Evolutionary conservation across 2,797 vertebrate genomes (phyloP).

Genomic region (Alectoris magna): DNA sequence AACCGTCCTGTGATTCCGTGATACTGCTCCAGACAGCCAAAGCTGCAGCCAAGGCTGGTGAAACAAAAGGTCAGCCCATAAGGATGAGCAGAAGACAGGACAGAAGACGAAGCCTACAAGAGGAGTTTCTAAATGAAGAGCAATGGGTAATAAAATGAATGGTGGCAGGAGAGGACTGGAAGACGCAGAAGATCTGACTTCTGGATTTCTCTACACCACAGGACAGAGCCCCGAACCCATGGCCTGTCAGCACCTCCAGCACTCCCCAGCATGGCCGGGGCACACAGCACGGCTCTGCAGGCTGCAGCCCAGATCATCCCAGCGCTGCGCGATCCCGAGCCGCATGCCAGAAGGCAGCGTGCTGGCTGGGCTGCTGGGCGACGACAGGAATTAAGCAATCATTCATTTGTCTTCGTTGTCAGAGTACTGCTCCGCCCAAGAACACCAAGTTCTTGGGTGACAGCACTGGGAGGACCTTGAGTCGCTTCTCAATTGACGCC

Average conservation of each 20-base stretch:
- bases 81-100: not conserved
- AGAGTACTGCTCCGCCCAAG: not conserved
- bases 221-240: conserved; percentile 2
- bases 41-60: not conserved
- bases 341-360: not conserved
- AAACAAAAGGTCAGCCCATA: not conserved
- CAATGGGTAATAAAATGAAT: not conserved
- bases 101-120: not conserved
- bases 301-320: not conserved
- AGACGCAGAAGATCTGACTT: not conserved
- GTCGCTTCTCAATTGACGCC: not conserved
- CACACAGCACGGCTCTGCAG: not conserved
- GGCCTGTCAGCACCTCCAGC: conserved; percentile 28
- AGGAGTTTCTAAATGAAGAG: not conserved
- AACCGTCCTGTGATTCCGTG: no score
- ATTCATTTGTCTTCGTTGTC: not conserved
- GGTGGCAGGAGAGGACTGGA: not conserved
- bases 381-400: conserved; percentile 30
- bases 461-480: not conserved
- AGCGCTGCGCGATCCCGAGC: not conserved
- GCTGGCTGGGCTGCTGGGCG: not conserved
- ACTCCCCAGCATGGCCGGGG: not conserved
- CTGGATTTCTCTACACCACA: not conserved
- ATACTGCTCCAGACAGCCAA: not conserved
- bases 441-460: not conserved